phyloP scores from a whole-genome alignment of 92 coral and sea anemone species.

The Epizoanthus rinbou region DNA sequence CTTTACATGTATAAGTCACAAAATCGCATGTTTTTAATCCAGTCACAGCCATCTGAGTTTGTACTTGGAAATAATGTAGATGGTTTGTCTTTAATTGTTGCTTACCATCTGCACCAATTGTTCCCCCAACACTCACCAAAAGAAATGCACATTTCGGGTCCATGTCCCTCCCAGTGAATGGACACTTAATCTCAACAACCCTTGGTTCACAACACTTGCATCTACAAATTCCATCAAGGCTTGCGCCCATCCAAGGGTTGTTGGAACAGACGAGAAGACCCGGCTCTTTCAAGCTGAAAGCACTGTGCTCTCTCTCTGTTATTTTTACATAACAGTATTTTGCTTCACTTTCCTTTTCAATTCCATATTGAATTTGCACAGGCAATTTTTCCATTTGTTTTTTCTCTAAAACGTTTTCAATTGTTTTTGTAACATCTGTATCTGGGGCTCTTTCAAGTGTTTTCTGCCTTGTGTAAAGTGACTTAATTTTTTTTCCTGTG shows the following conservation, averaged over 20 bases:
- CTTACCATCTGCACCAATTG: constrained; percentile 41
- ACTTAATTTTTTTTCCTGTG: constrained; percentile 55
- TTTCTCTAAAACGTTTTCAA: constrained; percentile 24
- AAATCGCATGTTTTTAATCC: constrained; percentile 56
- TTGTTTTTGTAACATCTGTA: constrained; percentile 57
- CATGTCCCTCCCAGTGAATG: constrained; percentile 44
- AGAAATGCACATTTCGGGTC: constrained; percentile 64
- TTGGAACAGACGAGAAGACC: constrained; percentile 45
- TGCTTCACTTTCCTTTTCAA: constrained; percentile 54
- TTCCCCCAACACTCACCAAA: constrained; percentile 53
- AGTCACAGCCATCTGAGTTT: constrained; percentile 67
- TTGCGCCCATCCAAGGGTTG: constrained; percentile 52
- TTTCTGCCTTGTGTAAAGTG: constrained; percentile 65
- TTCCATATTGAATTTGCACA: constrained; percentile 43
- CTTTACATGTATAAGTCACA: constrained; percentile 53
- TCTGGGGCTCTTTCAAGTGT: constrained; percentile 63
- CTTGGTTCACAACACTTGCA: constrained; percentile 45
- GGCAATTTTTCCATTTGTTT: constrained; percentile 13
- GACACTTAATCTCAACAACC: constrained; percentile 53
- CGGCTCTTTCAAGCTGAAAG: constrained; percentile 41
- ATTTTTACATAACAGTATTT: constrained; percentile 38
- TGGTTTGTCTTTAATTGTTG: constrained; percentile 42
- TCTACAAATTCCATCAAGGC: constrained; percentile 35
- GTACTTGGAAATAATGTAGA: constrained; percentile 60
- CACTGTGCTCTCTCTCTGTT: constrained; percentile 33